These are phyloP conservation scores for Protonemura montana DNA, from an alignment of 2,888 invertebrate species.

Conservation along the genomic window DNA sequence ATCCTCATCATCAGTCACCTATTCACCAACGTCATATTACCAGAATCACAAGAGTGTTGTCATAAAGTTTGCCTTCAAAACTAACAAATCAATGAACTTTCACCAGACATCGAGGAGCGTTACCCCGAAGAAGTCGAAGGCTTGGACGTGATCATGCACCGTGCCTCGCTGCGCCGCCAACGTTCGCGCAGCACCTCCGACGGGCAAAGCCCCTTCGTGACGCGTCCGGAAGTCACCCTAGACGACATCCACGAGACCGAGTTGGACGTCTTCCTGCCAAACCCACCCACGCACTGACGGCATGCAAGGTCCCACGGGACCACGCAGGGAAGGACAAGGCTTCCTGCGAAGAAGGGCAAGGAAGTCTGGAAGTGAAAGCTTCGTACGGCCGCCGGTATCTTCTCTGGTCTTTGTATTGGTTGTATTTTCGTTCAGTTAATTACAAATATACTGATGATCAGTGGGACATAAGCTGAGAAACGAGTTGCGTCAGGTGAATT, in stretches of 20 bases:
- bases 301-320: too few relatives aligned
- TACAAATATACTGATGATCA: too few relatives aligned
- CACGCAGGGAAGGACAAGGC: too few relatives aligned
- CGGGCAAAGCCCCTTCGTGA: constrained; percentile 1
- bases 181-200: constrained; percentile 18
- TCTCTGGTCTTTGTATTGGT: too few relatives aligned
- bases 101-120: not conserved
- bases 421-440: too few relatives aligned
- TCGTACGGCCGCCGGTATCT: too few relatives aligned
- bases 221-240: not conserved
- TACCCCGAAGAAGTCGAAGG: constrained; percentile 50
- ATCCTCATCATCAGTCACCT: not conserved
- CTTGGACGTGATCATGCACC: constrained; percentile 48
- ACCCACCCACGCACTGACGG: not conserved
- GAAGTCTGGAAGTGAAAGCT: too few relatives aligned
- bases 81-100: not conserved
- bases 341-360: too few relatives aligned
- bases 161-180: constrained; percentile 41
- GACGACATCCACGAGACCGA: constrained; percentile 28
- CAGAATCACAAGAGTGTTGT: not conserved
- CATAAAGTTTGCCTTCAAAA: too few relatives aligned
- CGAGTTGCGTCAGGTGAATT: too few relatives aligned
- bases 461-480: too few relatives aligned
- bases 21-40: not conserved
- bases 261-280: constrained; percentile 33